Percentiles rank a stretch among this genome's conserved stretches.
Conservation (phyloP, 2,888 invertebrate genomes). For the Tinea pellionella region DNA sequence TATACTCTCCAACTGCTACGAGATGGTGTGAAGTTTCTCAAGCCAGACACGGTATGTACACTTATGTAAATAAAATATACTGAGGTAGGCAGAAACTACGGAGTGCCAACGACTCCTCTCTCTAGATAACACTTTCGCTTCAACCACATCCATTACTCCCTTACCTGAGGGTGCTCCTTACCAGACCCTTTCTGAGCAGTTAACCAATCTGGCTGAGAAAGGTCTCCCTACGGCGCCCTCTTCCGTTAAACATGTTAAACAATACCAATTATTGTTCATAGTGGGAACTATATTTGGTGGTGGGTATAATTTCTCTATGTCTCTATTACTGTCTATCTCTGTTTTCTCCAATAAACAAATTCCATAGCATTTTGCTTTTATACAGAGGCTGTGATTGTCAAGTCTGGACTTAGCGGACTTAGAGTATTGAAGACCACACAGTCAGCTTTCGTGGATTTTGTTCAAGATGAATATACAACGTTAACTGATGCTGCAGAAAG, state of each 20-base stretch:
- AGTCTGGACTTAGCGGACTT: constrained; percentile 76
- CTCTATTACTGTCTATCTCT: constrained; percentile 17
- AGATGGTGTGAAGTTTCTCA: constrained; percentile 78
- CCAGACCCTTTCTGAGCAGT: too few relatives aligned
- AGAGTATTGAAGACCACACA: constrained; percentile 84
- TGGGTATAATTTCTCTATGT: too few relatives aligned
- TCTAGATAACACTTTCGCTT: too few relatives aligned
- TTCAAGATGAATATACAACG: constrained; percentile 82
- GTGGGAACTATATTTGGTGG: too few relatives aligned
- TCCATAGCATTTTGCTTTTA: not conserved
- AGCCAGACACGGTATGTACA: constrained; percentile 72
- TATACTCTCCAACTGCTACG: constrained; percentile 74
- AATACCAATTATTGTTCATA: too few relatives aligned
- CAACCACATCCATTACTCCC: too few relatives aligned
- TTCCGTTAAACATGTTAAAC: too few relatives aligned
- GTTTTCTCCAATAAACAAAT: constrained; percentile 5
- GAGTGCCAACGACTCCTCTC: too few relatives aligned
- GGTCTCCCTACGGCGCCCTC: too few relatives aligned
- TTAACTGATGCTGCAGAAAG: constrained; percentile 80
- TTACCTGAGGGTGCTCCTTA: too few relatives aligned
- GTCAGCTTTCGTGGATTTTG: constrained; percentile 83
- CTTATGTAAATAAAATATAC: not conserved
- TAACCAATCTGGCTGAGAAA: too few relatives aligned
- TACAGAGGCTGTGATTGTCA: constrained; percentile 67
- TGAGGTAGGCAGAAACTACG: too few relatives aligned